Evolutionary conservation across 2,888 invertebrate species (phyloP), one percentile per base, ranked within the genome.

Genomic region (Gryllus longicercus): DNA sequence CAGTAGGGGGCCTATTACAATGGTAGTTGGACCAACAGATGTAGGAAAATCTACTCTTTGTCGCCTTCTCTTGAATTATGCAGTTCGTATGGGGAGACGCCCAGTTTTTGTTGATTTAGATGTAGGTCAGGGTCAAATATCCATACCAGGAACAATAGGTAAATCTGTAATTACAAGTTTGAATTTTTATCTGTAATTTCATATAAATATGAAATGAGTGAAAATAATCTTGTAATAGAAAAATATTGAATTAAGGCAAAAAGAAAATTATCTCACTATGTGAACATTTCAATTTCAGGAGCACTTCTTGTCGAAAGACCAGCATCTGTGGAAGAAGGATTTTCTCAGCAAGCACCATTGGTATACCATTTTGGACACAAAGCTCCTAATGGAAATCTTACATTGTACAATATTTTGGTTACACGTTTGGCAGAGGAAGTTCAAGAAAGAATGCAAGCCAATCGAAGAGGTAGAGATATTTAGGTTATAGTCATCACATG

Each of bases 1-100:
- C 82, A 90, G 90, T 3, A 89, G 93, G 82, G 97, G 97, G 0
- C 97, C 97, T 0, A 93, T 95, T 51, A 92, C 94, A 0, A 94
- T 98, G 94, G 88, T 98, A 1, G 97, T 96, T 0, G 98, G 99
- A 0, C 99, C 99, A 0, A 92, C 92, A 74, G 99, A 99, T 87
- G 99, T 99, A 2, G 99, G 99, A 23, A 99, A 99, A 87, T 96
- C 96, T 0, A 98, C 99, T 0, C 87, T 99, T 2, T 93, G 94
- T 80, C 90, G 94, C 82, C 91, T 99, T 83, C 89, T 99, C 11
- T 88, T 98, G 0, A 99, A 99, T 88, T 99, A 99, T 87, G 98
- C 96, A 0, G 98, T 98, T 0, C 89, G 99, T 82, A 92, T 96
- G 89, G 95, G 94, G 0, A 88, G 96, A 77, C 89, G 95, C 38